phyloP scores from a whole-genome alignment of 2,888 invertebrate genomes.

The Blera fallax region DNA sequence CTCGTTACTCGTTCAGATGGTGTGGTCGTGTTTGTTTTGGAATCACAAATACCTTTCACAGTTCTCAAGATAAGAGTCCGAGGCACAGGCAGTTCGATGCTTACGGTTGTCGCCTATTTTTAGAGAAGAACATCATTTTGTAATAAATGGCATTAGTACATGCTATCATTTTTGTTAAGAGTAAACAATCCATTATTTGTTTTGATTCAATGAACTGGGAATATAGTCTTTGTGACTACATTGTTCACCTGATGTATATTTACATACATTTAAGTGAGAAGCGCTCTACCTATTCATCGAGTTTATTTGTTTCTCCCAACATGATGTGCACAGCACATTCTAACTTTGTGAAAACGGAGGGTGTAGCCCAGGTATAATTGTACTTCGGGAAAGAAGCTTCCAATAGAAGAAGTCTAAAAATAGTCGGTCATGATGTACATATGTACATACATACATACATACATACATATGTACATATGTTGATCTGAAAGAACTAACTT shows the following conservation, averaged over 20 bases:
- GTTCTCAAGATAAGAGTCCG: conserved; percentile 38
- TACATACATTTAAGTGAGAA: neutral
- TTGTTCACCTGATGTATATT: conserved; percentile 29
- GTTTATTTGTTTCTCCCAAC: neutral
- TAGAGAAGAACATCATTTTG: conserved; percentile 49
- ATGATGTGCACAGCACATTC: conserved; percentile 9
- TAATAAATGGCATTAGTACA: conserved; percentile 18
- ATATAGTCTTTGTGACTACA: neutral
- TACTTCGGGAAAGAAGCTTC: neutral
- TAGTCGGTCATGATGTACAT: neutral
- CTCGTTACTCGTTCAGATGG: conserved; percentile 11
- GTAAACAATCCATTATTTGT: conserved; percentile 43
- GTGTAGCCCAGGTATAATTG: neutral
- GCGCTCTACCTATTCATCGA: neutral
- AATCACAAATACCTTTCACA: conserved; percentile 26
- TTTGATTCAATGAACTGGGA: conserved; percentile 48
- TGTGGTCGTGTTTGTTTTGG: conserved; percentile 40
- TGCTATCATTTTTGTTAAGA: conserved; percentile 6
- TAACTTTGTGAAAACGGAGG: neutral
- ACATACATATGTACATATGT: no score
- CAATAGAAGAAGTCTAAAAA: neutral
- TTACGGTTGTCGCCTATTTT: conserved; percentile 37
- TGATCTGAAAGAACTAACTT: neutral
- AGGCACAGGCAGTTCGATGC: neutral
- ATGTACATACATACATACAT: no score